Evolutionary conservation across 2,888 invertebrate genomes (phyloP).

Genomic region (Saturnia pavonia): DNA sequence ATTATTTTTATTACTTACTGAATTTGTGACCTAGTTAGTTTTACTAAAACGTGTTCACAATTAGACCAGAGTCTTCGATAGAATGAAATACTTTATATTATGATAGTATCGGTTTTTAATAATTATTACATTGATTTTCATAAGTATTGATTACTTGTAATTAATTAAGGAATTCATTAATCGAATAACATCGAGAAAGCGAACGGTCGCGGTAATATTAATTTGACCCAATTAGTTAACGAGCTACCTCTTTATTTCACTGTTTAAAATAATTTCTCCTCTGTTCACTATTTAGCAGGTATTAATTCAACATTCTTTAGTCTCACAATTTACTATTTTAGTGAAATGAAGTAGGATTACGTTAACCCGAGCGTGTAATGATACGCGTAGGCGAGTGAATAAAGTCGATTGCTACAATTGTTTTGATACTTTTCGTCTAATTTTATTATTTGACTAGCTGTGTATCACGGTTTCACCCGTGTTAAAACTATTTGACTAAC

Average conservation of each 20-base stretch:
- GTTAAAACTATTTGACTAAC: too few relatives aligned
- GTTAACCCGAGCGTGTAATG: neutral
- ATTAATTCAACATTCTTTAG: conserved; percentile 15
- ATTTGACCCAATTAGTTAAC: conserved; percentile 31
- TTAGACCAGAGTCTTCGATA: neutral
- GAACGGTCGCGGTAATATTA: conserved; percentile 26
- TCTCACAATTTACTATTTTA: neutral
- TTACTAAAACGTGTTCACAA: neutral
- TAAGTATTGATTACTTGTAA: conserved; percentile 15
- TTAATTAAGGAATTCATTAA: conserved; percentile 38
- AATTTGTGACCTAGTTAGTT: neutral
- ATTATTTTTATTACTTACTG: neutral
- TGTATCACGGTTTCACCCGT: too few relatives aligned
- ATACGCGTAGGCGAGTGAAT: neutral
- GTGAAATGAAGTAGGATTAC: neutral
- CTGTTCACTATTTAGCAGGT: conserved; percentile 22
- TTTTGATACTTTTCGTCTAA: too few relatives aligned
- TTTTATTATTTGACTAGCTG: too few relatives aligned
- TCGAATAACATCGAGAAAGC: conserved; percentile 34
- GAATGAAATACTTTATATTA: too few relatives aligned
- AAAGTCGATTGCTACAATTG: neutral
- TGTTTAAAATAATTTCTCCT: conserved; percentile 10
- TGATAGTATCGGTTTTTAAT: neutral
- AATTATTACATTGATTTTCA: neutral
- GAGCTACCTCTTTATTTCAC: conserved; percentile 28